Evolutionary conservation across 2,888 invertebrate species (phyloP), one percentile per base, ranked within the genome.

Genomic region (Lapara coniferarum): DNA sequence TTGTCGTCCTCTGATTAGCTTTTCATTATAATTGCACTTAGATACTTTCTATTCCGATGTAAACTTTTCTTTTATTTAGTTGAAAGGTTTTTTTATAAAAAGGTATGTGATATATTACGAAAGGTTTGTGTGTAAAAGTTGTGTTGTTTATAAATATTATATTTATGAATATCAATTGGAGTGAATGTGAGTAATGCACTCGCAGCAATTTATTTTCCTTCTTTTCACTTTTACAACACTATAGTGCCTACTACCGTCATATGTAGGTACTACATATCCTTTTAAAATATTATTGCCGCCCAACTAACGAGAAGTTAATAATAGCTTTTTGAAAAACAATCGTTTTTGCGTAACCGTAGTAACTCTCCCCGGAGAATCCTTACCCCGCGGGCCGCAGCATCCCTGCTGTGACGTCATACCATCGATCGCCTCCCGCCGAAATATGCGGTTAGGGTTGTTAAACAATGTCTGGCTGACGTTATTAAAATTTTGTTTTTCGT

Each of bases 371-470:
- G 74, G 75, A 77, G 74, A 75, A 73, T 77, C 77, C 75, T 73
- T 74, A 66, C 79, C 81, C 78, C 80, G 78, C 89, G 87, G 78
- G 81, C 77, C 80, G 78, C 89, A 88, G 88, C 88, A 87, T 86
- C 87, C 85, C 77, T 74, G 77, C 78, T 70, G 85, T 92, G 92
- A 92, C 92, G 92, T 92, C 91, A 92, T 74, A 81, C 82, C 83
- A 92, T 92, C 92, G 93, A 93, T 92, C 92, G 88, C 71, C 67
- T 72, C 75, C 69, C 71, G 70, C 80, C 70, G 56, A 66, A 70
- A 69, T 66, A 56, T 53, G 37, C 69, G 49, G 19, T 44, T 49
- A 66, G 66, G 30, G 56, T 37, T 56, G 63, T n/a, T 66, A 46
- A 63, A 66, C 55, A 66, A 44, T 66, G 66, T 57, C 56, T 69